phyloP scores from a whole-genome alignment of 2,888 invertebrate species.

The Pimpla rufipes region DNA sequence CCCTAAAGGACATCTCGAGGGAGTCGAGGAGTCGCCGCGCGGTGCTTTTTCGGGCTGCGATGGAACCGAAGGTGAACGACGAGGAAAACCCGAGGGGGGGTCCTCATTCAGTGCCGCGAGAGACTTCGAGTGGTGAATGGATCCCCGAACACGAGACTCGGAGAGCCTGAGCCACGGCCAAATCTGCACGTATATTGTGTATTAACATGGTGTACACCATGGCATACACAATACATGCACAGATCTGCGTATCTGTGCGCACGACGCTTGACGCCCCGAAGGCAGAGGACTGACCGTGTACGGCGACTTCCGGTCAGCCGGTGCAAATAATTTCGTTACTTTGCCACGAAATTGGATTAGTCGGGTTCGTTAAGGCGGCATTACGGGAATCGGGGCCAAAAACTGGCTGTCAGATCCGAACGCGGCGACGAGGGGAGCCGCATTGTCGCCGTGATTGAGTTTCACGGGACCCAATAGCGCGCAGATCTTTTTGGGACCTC shows the following conservation, averaged over 20 bases:
- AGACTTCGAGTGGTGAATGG: constrained; percentile 59
- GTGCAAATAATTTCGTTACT: constrained; percentile 79
- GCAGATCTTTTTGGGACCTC: not conserved
- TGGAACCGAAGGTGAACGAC: constrained; percentile 29
- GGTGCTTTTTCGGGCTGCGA: constrained; percentile 4
- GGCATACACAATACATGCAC: too few species aligned
- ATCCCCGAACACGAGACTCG: constrained; percentile 42
- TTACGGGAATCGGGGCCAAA: constrained; percentile 67
- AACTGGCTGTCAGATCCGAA: constrained; percentile 1
- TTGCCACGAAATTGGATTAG: constrained; percentile 82
- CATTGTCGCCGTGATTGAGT: constrained; percentile 58
- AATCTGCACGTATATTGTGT: not conserved
- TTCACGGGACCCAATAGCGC: constrained; percentile 28
- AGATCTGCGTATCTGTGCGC: constrained; percentile 30
- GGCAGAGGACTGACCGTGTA: constrained; percentile 64
- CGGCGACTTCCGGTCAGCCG: constrained; percentile 81
- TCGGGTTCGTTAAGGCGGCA: constrained; percentile 79
- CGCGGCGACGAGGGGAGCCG: constrained; percentile 11
- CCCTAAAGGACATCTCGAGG: not conserved
- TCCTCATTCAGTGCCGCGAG: constrained; percentile 40
- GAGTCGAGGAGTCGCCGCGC: constrained; percentile 19
- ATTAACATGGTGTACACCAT: constrained; percentile 15
- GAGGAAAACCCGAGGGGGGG: constrained; percentile 52
- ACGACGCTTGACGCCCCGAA: constrained; percentile 70
- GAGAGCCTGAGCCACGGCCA: constrained; percentile 25